phyloP scores from a whole-genome alignment of 2,888 invertebrate genomes.

The Brenthis ino region DNA sequence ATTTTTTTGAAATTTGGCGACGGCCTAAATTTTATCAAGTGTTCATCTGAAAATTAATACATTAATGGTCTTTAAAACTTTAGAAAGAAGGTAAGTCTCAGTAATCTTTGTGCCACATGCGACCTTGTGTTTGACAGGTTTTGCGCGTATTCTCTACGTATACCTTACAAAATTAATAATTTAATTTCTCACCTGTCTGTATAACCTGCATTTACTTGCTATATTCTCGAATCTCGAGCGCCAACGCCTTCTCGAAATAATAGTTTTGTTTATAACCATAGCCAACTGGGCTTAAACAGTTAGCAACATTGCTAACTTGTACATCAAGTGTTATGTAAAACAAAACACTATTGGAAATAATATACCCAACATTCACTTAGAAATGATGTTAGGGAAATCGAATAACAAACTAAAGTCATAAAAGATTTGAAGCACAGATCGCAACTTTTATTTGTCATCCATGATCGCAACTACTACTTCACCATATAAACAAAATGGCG shows the following conservation, averaged over 20 bases:
- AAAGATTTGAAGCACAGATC: no score
- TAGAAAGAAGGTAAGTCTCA: background rate
- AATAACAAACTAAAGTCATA: no score
- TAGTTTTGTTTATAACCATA: slow-evolving; percentile 27
- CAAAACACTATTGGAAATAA: background rate
- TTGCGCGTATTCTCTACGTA: background rate
- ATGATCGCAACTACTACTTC: no score
- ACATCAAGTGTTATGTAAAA: background rate
- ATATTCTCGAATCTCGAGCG: slow-evolving; percentile 24
- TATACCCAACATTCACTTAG: no score
- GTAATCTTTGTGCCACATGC: background rate
- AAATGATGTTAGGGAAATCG: no score
- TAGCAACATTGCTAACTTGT: slow-evolving; percentile 16
- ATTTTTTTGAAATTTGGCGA: slow-evolving; percentile 66
- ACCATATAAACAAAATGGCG: no score
- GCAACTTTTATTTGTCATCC: no score
- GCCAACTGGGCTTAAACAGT: slow-evolving; percentile 24
- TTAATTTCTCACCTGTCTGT: slow-evolving; percentile 40
- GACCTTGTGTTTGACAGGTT: slow-evolving; percentile 8
- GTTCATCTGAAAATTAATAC: slow-evolving; percentile 39
- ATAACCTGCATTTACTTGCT: slow-evolving; percentile 44
- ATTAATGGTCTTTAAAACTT: background rate
- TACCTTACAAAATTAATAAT: background rate
- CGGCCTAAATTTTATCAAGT: slow-evolving; percentile 56
- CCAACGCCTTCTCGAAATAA: slow-evolving; percentile 31